Conservation (phyloP, 2,797 vertebrate species). For the Podarcis siculus region DNA sequence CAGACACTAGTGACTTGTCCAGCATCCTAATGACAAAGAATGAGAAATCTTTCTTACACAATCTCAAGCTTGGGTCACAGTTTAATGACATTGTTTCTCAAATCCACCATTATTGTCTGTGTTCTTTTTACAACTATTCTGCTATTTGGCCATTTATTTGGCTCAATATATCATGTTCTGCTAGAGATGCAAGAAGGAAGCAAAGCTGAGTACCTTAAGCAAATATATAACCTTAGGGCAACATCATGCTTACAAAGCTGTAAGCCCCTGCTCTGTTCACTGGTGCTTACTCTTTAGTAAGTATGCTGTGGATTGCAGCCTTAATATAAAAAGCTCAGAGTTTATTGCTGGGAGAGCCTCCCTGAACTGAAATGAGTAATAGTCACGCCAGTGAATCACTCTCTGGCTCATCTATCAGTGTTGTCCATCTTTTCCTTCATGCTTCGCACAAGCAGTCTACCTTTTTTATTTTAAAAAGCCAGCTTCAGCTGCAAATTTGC, state of each 20-base stretch:
- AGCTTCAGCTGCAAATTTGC: background rate
- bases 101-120: background rate
- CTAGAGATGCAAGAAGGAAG: background rate
- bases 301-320: too few species aligned
- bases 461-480: background rate
- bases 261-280: too few species aligned
- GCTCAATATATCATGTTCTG: conserved; percentile 25
- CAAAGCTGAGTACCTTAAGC: background rate
- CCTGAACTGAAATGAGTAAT: background rate
- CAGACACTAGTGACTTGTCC: background rate
- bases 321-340: background rate
- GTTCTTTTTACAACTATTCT: background rate
- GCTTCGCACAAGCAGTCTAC: background rate
- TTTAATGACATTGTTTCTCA: background rate
- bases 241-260: too few species aligned
- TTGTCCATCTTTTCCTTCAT: background rate
- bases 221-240: background rate
- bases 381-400: background rate
- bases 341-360: too few species aligned
- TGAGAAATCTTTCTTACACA: background rate
- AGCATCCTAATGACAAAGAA: background rate
- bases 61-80: background rate
- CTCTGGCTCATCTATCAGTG: background rate
- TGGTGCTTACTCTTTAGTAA: too few species aligned
- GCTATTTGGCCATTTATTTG: conserved; percentile 4